Evolutionary conservation across 2,113 vertebrate species (phyloP).

Genomic region (Paramisgurnus dabryanus): DNA sequence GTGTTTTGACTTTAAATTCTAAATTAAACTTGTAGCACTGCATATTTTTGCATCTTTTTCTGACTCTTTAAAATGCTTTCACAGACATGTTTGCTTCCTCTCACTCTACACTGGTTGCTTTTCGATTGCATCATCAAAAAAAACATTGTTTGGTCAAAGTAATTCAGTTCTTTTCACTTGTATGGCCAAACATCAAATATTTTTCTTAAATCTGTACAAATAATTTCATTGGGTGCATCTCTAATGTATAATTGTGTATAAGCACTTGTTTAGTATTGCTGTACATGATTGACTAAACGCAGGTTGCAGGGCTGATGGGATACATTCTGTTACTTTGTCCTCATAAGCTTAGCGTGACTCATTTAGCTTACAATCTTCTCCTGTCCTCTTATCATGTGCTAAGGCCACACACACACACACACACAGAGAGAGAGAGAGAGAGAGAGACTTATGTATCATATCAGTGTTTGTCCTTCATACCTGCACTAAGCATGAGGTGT

Average conservation of each 20-base stretch:
- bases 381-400: neutral
- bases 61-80: too few species aligned
- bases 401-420: neutral
- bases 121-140: too few species aligned
- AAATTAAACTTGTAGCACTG: too few species aligned
- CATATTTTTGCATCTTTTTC: too few species aligned
- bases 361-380: neutral
- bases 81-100: too few species aligned
- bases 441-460: slow-evolving; percentile 14
- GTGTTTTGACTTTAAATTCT: too few species aligned
- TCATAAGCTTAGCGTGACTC: neutral
- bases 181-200: too few species aligned
- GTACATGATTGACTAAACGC: neutral
- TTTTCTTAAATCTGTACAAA: too few species aligned
- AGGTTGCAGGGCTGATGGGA: neutral
- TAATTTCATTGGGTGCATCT: too few species aligned
- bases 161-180: too few species aligned
- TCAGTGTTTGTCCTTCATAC: slow-evolving; percentile 21
- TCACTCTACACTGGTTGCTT: too few species aligned
- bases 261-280: neutral
- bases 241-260: neutral
- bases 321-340: neutral
- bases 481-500: slow-evolving; percentile 29
- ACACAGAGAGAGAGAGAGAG: neutral
- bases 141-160: too few species aligned